These are phyloP conservation scores for Phthorimaea operculella DNA, from an alignment of 1,140 invertebrate genomes.

Conservation along the genomic window DNA sequence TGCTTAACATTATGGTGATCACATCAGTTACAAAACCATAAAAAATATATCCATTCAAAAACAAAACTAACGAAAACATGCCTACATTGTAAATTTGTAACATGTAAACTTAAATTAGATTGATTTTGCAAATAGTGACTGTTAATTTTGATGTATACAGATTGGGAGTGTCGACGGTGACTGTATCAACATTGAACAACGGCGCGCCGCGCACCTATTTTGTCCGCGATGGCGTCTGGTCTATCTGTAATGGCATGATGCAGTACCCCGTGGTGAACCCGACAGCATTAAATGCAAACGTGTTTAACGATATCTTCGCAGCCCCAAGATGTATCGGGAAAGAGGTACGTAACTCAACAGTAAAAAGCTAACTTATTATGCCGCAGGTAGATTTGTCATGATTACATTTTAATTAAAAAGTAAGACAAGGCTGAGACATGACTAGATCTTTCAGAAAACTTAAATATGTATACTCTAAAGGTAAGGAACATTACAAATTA, in stretches of 20 bases:
- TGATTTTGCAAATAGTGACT: neutral
- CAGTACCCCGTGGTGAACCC: constrained; percentile 22
- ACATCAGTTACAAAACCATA: too few relatives aligned
- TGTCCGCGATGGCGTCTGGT: constrained; percentile 46
- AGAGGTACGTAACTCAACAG: constrained; percentile 45
- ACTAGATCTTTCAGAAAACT: too few relatives aligned
- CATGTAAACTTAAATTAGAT: neutral
- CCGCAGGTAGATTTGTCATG: too few relatives aligned
- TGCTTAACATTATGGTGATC: too few relatives aligned
- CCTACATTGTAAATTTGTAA: too few relatives aligned
- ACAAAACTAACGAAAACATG: too few relatives aligned
- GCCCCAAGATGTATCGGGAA: constrained; percentile 42
- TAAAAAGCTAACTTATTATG: too few relatives aligned
- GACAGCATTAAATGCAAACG: neutral
- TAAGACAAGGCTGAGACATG: too few relatives aligned
- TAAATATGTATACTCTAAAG: too few relatives aligned
- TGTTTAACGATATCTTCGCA: constrained; percentile 24
- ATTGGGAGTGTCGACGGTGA: constrained; percentile 36
- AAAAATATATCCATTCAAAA: too few relatives aligned
- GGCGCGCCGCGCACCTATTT: constrained; percentile 29
- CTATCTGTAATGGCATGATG: constrained; percentile 37
- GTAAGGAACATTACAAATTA: too few relatives aligned
- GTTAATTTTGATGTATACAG: neutral
- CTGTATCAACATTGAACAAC: constrained; percentile 26
- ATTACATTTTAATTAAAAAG: too few relatives aligned